These are phyloP conservation scores for Graphium colonna DNA, from an alignment of 2,888 invertebrate genomes.

Conservation along the genomic window DNA sequence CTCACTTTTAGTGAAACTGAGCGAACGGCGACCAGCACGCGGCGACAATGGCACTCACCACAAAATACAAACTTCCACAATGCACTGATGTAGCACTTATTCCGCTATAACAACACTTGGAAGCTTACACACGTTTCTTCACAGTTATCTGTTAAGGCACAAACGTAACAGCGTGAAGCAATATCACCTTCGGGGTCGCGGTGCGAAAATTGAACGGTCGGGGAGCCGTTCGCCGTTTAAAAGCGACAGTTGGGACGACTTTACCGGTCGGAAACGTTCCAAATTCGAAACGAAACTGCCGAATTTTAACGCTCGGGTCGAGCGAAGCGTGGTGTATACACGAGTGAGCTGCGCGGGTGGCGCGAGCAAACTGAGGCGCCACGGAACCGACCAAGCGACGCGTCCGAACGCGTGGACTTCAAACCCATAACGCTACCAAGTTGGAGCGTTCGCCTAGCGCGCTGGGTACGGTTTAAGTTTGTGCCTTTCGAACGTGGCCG, in stretches of 20 bases:
- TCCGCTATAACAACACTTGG: constrained; percentile 59
- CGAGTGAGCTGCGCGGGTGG: constrained; percentile 74
- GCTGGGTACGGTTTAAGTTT: constrained; percentile 31
- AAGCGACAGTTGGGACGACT: constrained; percentile 67
- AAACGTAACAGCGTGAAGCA: constrained; percentile 65
- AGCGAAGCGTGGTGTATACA: constrained; percentile 38
- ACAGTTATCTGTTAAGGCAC: constrained; percentile 67
- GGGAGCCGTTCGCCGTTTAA: constrained; percentile 55
- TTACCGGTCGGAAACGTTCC: constrained; percentile 71
- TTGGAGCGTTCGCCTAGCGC: constrained; percentile 42
- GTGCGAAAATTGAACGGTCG: constrained; percentile 65
- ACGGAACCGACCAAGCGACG: constrained; percentile 58
- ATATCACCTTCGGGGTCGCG: constrained; percentile 65
- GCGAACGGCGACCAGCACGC: constrained; percentile 50
- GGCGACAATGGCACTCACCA: constrained; percentile 61
- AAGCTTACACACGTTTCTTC: constrained; percentile 67
- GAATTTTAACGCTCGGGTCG: constrained; percentile 31
- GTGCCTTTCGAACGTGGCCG: constrained; percentile 47
- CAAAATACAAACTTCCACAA: constrained; percentile 66
- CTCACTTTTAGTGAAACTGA: constrained; percentile 63
- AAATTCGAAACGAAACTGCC: constrained; percentile 58
- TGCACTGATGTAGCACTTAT: constrained; percentile 64
- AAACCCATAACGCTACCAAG: constrained; percentile 69
- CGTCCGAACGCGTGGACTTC: constrained; percentile 66
- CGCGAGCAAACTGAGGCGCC: constrained; percentile 71